Evolutionary conservation across 2,888 invertebrate species (phyloP).

Genomic region (Xiphydria camelus): DNA sequence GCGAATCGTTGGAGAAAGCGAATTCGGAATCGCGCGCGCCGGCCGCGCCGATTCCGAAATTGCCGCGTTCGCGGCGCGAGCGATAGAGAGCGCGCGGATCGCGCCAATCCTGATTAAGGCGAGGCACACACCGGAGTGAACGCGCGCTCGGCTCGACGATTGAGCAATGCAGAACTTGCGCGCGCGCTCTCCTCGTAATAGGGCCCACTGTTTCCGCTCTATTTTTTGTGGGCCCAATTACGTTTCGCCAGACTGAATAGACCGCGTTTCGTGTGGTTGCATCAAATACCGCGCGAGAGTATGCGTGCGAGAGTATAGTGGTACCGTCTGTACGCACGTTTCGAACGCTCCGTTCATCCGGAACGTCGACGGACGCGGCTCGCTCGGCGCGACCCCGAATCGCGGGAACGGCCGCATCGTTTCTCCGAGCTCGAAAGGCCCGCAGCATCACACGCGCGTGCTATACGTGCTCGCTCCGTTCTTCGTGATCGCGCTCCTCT

Average conservation of each 20-base stretch:
- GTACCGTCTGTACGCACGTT: constrained; percentile 9
- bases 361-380: background rate
- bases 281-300: too few species aligned
- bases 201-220: constrained; percentile 49
- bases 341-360: background rate
- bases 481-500: too few species aligned
- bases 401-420: too few species aligned
- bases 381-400: too few species aligned
- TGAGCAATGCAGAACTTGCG: constrained; percentile 34
- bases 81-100: constrained; percentile 21
- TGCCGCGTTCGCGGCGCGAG: too few species aligned
- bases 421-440: too few species aligned
- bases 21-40: too few species aligned
- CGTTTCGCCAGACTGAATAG: constrained; percentile 40
- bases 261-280: constrained; percentile 32
- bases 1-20: too few species aligned
- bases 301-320: too few species aligned
- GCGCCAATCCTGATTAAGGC: constrained; percentile 38
- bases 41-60: too few species aligned
- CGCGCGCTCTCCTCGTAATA: constrained; percentile 37
- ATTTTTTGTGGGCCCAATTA: constrained; percentile 47
- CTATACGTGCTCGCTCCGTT: too few species aligned
- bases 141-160: constrained; percentile 19
- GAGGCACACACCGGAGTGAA: constrained; percentile 32
- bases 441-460: too few species aligned